Evolutionary conservation across 2,888 invertebrate genomes (phyloP), one percentile per base, ranked within the genome.

Genomic region (Hyposoter didymator): DNA sequence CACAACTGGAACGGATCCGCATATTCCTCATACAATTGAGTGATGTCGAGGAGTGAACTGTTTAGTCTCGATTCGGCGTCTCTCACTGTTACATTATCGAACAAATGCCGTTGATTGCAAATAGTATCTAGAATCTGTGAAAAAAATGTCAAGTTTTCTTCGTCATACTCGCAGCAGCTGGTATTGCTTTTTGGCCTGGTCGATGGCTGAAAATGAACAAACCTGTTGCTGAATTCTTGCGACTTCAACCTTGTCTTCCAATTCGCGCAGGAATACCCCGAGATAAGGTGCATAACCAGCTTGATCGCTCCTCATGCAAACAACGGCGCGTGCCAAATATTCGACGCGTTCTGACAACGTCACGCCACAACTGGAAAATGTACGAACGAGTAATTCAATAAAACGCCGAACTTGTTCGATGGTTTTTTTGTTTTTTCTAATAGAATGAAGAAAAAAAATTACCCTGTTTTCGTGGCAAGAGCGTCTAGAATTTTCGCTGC

Each of bases 161-260:
- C 1, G 22, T 67, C 12, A 59, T 59, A 28, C 5, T 47, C 22
- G 22, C 7, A 28, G 22, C 7, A 28, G 19, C n/a, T 62, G 2
- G 17, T 32, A 32, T 39, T 19, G 7, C 19, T 52, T 52, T 52
- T 52, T 8, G 19, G 19, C 28, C 4, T 7, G 2, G n/a, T 35
- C 32, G n/a, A 4, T n/a, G 28, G 35, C 39, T 39, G 10, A 39
- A 39, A 39, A 35, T n/a, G 2, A 52, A 78, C 72, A 14, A 86
- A 94, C 94, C 91, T 94, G 95, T 89, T 97, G 96, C 93, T 98
- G 98, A 84, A 98, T 97, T 89, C 97, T 96, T 28, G 98, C 97
- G 87, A 99, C 98, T 94, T 99, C 99, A 92, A 97, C 96, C 94
- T 98, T 98, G 94, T 99, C 99, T 94, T 99, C 98, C 74, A 99